Conservation (phyloP, 2,888 invertebrate species). For the Acanthacorydalis orientalis region DNA sequence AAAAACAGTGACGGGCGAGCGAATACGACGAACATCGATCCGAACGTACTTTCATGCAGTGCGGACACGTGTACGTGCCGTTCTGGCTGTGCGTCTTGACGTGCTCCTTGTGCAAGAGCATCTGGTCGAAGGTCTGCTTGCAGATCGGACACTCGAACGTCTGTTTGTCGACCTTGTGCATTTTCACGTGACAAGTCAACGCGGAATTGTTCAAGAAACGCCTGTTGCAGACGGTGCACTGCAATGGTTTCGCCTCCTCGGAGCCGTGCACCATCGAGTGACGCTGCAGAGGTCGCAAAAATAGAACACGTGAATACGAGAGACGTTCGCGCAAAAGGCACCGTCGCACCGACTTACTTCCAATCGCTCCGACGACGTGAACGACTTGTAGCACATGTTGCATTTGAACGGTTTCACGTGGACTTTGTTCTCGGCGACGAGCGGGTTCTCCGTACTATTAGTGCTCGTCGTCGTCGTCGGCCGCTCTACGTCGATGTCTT, state of each 20-base stretch:
- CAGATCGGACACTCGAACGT: conserved; percentile 60
- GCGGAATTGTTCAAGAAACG: conserved; percentile 56
- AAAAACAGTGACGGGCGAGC: not conserved
- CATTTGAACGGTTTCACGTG: conserved; percentile 36
- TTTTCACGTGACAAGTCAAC: conserved; percentile 51
- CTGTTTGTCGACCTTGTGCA: conserved; percentile 42
- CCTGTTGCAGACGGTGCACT: conserved; percentile 46
- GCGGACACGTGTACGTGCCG: conserved; percentile 49
- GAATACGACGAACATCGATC: not conserved
- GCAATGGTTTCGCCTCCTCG: conserved; percentile 50
- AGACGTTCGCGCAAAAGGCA: not conserved
- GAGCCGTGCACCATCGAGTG: conserved; percentile 49
- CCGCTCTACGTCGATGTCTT: not conserved
- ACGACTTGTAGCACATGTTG: conserved; percentile 45
- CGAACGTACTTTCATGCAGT: conserved; percentile 38
- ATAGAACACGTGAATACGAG: not conserved
- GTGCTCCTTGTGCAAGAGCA: conserved; percentile 46
- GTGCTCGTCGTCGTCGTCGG: conserved; percentile 5
- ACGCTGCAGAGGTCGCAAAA: conserved; percentile 22
- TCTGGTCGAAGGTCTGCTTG: conserved; percentile 44
- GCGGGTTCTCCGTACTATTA: not conserved
- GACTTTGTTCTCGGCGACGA: too few relatives aligned
- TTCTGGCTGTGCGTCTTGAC: conserved; percentile 44
- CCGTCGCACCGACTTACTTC: conserved; percentile 19
- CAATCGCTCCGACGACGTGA: conserved; percentile 41